A percentile compares a stretch with the other conserved stretches of the same genome.
These are phyloP conservation scores for Protobothrops flavoviridis DNA, from an alignment of 2,113 vertebrate genomes.

Conservation along the genomic window DNA sequence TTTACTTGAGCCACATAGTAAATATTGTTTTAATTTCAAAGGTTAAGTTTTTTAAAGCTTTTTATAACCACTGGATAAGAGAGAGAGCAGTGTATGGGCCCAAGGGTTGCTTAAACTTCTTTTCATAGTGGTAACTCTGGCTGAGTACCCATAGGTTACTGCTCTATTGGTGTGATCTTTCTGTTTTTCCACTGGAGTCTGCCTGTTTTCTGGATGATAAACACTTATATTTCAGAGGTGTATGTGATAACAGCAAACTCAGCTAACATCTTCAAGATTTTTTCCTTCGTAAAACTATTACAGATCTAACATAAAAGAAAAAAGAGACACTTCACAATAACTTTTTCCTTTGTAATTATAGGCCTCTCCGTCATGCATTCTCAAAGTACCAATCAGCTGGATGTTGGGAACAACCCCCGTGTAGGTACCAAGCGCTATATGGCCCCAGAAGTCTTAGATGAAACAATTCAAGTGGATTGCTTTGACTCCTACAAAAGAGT, in stretches of 20 bases:
- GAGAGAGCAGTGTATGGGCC: background rate
- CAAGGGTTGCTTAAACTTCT: background rate
- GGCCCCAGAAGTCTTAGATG: constrained; percentile 95
- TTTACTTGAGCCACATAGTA: background rate
- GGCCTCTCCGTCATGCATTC: constrained; percentile 98
- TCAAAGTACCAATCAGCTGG: constrained; percentile 94
- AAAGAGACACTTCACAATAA: rapidly evolving
- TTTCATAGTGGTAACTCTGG: background rate
- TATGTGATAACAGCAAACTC: background rate
- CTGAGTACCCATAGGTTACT: background rate
- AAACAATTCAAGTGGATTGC: constrained; percentile 94
- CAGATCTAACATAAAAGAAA: background rate
- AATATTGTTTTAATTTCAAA: background rate
- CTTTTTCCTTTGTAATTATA: constrained; percentile 45
- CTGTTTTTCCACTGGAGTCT: background rate
- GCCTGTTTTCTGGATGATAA: background rate
- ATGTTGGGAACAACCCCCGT: constrained; percentile 96
- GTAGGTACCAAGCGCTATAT: constrained; percentile 99
- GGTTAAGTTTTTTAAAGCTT: background rate
- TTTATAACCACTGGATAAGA: no score
- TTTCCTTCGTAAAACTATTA: rapidly evolving
- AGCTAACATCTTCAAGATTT: background rate
- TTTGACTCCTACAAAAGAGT: constrained; percentile 97
- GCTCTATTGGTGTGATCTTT: background rate
- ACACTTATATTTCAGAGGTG: background rate